Conservation (phyloP, 2,797 vertebrate species). For the Eutrigla gurnardus region DNA sequence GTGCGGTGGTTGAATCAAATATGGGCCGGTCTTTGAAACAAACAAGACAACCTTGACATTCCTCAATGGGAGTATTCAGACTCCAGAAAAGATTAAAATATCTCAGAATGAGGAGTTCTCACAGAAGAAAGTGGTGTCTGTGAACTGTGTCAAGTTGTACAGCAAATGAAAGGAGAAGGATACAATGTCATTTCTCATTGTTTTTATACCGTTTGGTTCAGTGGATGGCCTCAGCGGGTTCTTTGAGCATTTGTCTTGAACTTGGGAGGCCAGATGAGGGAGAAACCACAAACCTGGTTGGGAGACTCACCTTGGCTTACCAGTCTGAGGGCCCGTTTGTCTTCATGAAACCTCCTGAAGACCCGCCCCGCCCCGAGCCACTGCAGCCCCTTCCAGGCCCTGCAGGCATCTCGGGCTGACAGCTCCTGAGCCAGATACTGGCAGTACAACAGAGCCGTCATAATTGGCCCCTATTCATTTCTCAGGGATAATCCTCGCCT, state of each 20-base stretch:
- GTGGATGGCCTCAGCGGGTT: slow-evolving; percentile 18
- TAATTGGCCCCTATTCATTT: slow-evolving; percentile 81
- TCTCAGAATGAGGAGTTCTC: slow-evolving; percentile 11
- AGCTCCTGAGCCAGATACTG: slow-evolving; percentile 71
- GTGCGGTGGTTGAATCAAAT: slow-evolving; percentile 9
- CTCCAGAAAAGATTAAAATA: slow-evolving; percentile 25
- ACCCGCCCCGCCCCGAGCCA: slow-evolving; percentile 34
- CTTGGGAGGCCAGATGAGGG: slow-evolving; percentile 33
- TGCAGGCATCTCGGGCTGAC: slow-evolving; percentile 76
- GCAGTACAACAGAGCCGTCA: slow-evolving; percentile 69
- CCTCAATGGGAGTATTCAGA: slow-evolving; percentile 48
- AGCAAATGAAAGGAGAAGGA: not conserved
- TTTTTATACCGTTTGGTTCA: slow-evolving; percentile 21
- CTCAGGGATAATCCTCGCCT: slow-evolving; percentile 78
- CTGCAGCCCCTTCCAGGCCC: slow-evolving; percentile 55
- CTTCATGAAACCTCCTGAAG: slow-evolving; percentile 19
- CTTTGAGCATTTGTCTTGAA: slow-evolving; percentile 59
- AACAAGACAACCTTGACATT: slow-evolving; percentile 65
- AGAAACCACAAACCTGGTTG: slow-evolving; percentile 31
- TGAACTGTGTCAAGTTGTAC: not conserved
- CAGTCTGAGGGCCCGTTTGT: slow-evolving; percentile 38
- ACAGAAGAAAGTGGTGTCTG: slow-evolving; percentile 3
- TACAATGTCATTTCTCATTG: not conserved
- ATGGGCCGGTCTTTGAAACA: slow-evolving; percentile 13
- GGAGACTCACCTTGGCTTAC: slow-evolving; percentile 42